Evolutionary conservation across 2,797 vertebrate species (phyloP), one percentile per base, ranked within the genome.

Genomic region (Cephalopachus bancanus): DNA sequence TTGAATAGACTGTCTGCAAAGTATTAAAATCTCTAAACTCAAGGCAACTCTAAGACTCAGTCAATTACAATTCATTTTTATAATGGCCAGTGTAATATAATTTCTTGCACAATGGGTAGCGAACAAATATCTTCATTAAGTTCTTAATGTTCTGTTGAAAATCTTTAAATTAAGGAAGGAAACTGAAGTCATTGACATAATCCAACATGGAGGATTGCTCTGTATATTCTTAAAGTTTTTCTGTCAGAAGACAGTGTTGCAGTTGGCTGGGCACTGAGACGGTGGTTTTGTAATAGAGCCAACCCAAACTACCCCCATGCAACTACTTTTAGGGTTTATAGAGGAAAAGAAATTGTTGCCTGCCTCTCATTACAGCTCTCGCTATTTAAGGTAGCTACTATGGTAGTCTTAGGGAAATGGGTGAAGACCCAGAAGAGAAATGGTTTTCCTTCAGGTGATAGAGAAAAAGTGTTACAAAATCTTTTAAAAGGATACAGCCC

Each of bases 31-130:
- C 3, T 65, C 37, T 90, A 88, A 88, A 44, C 0, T 1, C 30
- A 91, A 78, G 30, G 12, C 5, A 91, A 83, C 15, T 44, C 1
- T 76, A 74, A 93, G 30, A 88, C 4, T 55, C 7, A 85, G 1
- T 60, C 83, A 89, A 86, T 28, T 60, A 60, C 28, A 92, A 55
- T 67, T 78, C 67, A 91, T 72, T 84, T 92, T 85, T 88, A 88
- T 14, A 80, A 64, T 60, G 37, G 12, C 8, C 30, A 91, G 6
- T 57, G 5, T 90, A 55, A 78, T 79, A 10, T 59, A 57, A 91
- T 57, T 72, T 76, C 16, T 83, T 90, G 6, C 7, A 51, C 22
- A 71, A 83, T 64, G 49, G 74, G 24, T 65, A 86, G 0, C 20
- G 89, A 84, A 86, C 4, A 57, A 81, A 22, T 10, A 5, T 57